Conservation (phyloP, 2,113 vertebrate genomes). For the Aphelocoma coerulescens region DNA sequence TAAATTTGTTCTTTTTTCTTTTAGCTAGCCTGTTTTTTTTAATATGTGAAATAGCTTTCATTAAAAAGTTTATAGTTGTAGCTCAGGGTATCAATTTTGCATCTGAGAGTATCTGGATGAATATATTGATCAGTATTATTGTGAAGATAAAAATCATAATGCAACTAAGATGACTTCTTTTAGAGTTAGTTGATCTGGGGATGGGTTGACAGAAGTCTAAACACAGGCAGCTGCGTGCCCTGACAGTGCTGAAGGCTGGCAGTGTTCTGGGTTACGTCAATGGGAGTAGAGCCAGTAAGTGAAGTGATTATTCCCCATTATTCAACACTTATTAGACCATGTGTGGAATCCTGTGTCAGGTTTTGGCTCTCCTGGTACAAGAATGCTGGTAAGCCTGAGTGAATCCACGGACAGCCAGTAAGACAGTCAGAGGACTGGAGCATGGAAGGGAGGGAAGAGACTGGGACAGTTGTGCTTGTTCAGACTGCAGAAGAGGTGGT, state of each 20-base stretch:
- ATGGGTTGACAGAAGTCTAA: background rate
- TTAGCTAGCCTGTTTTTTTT: background rate
- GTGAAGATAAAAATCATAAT: background rate
- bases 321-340: accelerated
- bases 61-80: background rate
- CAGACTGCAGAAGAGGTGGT: background rate
- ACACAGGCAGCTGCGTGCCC: background rate
- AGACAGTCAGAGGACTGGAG: no score
- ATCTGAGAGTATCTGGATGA: background rate
- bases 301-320: background rate
- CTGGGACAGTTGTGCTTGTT: background rate
- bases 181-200: background rate
- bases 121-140: background rate
- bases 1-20: background rate
- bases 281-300: background rate
- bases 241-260: background rate
- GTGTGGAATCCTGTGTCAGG: background rate
- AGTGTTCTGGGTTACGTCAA: background rate
- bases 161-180: background rate
- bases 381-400: background rate
- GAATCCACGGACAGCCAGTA: background rate
- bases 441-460: accelerated
- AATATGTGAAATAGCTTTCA: background rate
- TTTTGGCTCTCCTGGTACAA: background rate
- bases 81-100: background rate